phyloP scores from a whole-genome alignment of 2,888 invertebrate species.

The Blastobasis adustella region DNA sequence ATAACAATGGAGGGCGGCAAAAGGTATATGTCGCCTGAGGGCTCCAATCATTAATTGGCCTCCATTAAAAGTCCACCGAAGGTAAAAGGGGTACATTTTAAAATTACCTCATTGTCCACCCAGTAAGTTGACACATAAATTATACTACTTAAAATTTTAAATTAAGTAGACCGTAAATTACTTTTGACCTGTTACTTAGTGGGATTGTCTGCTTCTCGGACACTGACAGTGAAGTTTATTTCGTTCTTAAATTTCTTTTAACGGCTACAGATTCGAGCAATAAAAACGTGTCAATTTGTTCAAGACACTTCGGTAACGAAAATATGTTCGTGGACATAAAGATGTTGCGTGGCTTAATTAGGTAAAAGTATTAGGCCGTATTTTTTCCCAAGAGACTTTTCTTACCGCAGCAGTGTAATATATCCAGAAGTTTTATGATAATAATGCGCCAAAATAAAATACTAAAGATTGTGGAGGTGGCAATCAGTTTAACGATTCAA shows the following conservation, averaged over 20 bases:
- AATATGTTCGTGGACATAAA: no score
- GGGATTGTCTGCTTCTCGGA: conserved; percentile 17
- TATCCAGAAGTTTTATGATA: no score
- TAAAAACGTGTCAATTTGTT: conserved; percentile 52
- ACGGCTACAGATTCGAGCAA: conserved; percentile 32
- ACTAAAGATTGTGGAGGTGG: no score
- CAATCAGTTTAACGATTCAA: no score
- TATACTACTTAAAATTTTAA: conserved; percentile 43
- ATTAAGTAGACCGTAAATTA: conserved; percentile 51
- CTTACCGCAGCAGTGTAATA: no score
- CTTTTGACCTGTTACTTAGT: conserved; percentile 41
- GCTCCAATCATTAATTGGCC: conserved; percentile 37
- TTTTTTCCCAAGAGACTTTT: no score
- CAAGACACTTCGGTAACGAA: conserved; percentile 21
- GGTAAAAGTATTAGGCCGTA: no score
- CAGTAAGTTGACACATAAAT: conserved; percentile 33
- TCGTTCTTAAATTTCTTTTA: conserved; percentile 42
- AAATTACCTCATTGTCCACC: conserved; percentile 26
- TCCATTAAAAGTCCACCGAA: conserved; percentile 4
- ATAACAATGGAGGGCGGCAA: no score
- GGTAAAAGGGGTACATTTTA: conserved; percentile 13
- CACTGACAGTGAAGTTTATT: conserved; percentile 15
- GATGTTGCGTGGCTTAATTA: no score
- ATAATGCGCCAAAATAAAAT: no score
- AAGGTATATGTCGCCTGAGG: neutral